Base-by-base conservation (phyloP, 1,140 invertebrate genomes). In the Meteorus sp. region DNA sequence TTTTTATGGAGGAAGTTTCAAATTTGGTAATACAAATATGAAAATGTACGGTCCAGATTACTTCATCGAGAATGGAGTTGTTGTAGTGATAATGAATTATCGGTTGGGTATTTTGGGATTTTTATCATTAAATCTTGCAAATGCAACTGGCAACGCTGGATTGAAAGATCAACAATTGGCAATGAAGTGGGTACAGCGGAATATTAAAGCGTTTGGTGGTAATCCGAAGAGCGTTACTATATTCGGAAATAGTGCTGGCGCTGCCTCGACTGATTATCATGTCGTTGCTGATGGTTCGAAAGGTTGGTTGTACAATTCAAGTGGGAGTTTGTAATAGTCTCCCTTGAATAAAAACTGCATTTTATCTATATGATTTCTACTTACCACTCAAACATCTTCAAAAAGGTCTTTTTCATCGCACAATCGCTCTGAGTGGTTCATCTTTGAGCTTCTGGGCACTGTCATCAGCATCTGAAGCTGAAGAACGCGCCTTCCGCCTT, bases 1-100 rank as follows among this genome's bases (percentile, higher is more conserved):
- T 84, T 83, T 93, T 17, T 87, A 92, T 70, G 90, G 90, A 0
- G 91, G 91, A 1, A 84, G 83, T 2, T 90, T 90, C 63, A 79
- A 84, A 2, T 79, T 82, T 56, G 88, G 88, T 3, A 84, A 82
- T 1, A 83, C 82, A 13, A 84, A 83, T 64, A 78, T 81, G 0
- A 82, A 83, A 33, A 67, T 84, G 0, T 87, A 87, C 65, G 85
- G 85, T 0, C 85, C 87, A 0, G 85, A 88, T 63, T 85, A 86
- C 56, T 75, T 91, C 3, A 74, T 87, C 1, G 78, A 83, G 3
- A 83, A 88, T 9, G 82, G 85, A 23, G 81, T 91, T 0, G 82
- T 91, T 1, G 62, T 27, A 67, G 73, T 20, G 41, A 77, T 4
- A 50, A 60, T 31, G 59, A 72, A 25, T 61, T 72, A 41, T 60